A percentile compares a stretch with the other conserved stretches of the same genome.
Conservation (phyloP, 2,888 invertebrate genomes). For the Corythucha ciliata region DNA sequence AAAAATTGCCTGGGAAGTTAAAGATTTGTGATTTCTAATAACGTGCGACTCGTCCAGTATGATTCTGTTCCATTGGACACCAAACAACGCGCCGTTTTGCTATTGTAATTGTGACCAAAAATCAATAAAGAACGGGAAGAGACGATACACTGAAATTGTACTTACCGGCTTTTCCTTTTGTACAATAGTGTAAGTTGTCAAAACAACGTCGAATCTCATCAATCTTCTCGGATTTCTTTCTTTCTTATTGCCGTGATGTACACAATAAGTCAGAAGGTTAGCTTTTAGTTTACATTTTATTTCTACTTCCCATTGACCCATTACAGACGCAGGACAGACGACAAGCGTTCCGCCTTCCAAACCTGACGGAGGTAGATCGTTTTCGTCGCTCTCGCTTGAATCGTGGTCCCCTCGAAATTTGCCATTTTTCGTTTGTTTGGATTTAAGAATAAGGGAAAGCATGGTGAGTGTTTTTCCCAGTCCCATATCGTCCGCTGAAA, state of each 20-base stretch:
- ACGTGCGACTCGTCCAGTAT: conserved; percentile 91
- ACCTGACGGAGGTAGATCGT: neutral
- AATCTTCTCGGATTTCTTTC: conserved; percentile 49
- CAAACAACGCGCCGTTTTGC: conserved; percentile 49
- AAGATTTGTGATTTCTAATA: conserved; percentile 77
- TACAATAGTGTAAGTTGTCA: conserved; percentile 79
- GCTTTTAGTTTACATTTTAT: conserved; percentile 54
- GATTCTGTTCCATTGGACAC: conserved; percentile 72
- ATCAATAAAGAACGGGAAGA: neutral
- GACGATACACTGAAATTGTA: too few species aligned
- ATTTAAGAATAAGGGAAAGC: conserved; percentile 60
- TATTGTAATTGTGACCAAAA: neutral
- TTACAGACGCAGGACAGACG: conserved; percentile 82
- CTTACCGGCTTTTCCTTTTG: conserved; percentile 46
- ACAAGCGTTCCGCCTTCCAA: conserved; percentile 70
- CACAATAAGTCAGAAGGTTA: conserved; percentile 52
- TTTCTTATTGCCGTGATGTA: conserved; percentile 76
- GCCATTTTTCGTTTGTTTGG: conserved; percentile 43
- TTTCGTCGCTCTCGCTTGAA: neutral
- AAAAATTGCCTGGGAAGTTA: conserved; percentile 62
- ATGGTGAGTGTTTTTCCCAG: conserved; percentile 75
- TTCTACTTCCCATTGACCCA: conserved; percentile 84
- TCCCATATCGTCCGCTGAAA: conserved; percentile 67
- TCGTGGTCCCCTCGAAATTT: conserved; percentile 16
- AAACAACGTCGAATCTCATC: conserved; percentile 61